Conservation (phyloP, 2,888 invertebrate species). For the Globia sparganii region DNA sequence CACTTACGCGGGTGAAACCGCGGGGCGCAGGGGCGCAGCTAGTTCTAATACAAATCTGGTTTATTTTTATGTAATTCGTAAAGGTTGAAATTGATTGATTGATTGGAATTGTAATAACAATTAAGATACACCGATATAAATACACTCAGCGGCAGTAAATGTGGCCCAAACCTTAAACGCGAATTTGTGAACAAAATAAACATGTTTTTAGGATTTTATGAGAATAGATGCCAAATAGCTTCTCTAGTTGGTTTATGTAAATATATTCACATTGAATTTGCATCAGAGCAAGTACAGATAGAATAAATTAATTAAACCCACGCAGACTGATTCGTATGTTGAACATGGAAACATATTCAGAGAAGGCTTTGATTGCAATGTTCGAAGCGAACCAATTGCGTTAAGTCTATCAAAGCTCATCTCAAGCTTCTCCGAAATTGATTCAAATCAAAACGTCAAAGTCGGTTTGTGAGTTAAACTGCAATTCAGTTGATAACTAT, state of each 20-base stretch:
- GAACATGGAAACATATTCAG: constrained; percentile 23
- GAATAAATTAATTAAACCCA: constrained; percentile 18
- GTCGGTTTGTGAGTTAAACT: background rate
- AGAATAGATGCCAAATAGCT: background rate
- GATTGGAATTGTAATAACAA: too few species aligned
- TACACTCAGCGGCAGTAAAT: background rate
- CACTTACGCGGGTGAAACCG: too few species aligned
- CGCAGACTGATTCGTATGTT: constrained; percentile 12
- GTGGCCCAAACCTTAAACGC: background rate
- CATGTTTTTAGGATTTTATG: background rate
- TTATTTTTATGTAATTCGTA: background rate
- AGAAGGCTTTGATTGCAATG: constrained; percentile 25
- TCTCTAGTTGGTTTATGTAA: background rate
- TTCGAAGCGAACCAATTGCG: constrained; percentile 32
- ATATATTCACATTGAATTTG: background rate
- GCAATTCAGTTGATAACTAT: constrained; percentile 10
- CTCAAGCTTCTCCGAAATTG: constrained; percentile 17
- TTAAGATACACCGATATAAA: background rate
- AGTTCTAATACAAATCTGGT: background rate
- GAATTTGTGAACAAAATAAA: background rate
- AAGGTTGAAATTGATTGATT: too few species aligned
- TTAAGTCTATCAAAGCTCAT: constrained; percentile 40
- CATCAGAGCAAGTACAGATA: background rate
- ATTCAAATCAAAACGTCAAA: constrained; percentile 36
- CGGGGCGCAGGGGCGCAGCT: too few species aligned